Base-by-base conservation (phyloP, 2,888 invertebrate species). In the Slavum lentiscoides region DNA sequence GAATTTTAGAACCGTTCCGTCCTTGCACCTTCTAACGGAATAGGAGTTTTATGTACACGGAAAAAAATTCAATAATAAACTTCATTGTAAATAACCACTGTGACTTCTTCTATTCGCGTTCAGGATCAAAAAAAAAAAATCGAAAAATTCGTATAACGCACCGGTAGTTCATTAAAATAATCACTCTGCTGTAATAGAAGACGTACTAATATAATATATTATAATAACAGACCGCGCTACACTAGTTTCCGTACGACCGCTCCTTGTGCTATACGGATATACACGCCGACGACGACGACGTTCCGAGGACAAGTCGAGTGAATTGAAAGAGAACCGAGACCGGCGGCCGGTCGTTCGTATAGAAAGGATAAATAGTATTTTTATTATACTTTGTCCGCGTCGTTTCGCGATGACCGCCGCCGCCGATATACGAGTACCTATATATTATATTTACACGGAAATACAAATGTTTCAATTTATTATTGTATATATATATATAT, bases 341-440 rank as follows among this genome's bases (percentile, higher is more conserved):
- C 17, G 43, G 17, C 1, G 30, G 11, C 30, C 49, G 30, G 30
- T 30, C 4, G 1, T 30, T 30, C 30, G 30, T 30, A 30, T 49
- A 49, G 61, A 62, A 73, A 73, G 1, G 30, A 62, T 49, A 62
- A 73, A 62, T 62, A 73, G 49, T 49, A 49, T 49, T 72, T n/a
- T 72, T 72, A 59, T 72, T 61, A 30, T 30, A 59, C 39, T 59
- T 72, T 61, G n/a, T 21, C 59, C 8, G 21, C 7, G n/a, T 43
- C 21, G 43, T 43, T 72, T 23, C 62, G 49, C 61, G 23, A 62
- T n/a, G 30, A 53, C 23, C 62, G 43, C 7, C 39, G 39, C 39
- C 9, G 43, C 19, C 21, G 13, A 30, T 49, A 73, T 62, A 30
- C 4, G 30, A 30, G 30, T 30, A 30, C 30, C 2, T 30, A 30